Conservation (phyloP, 2,888 invertebrate species). For the Sepiola atlantica region DNA sequence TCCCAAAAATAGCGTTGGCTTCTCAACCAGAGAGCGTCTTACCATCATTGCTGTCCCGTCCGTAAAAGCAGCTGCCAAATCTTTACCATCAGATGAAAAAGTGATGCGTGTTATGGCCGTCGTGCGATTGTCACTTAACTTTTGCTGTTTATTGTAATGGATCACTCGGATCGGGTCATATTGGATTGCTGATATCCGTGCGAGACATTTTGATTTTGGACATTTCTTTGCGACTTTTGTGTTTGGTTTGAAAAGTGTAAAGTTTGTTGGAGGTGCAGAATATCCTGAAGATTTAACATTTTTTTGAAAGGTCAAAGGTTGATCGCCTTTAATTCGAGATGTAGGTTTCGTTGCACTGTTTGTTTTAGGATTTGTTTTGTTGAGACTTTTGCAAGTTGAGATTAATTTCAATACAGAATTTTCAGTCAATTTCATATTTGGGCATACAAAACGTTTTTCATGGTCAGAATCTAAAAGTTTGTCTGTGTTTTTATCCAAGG, state of each 20-base stretch:
- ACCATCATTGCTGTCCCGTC: neutral
- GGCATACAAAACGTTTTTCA: neutral
- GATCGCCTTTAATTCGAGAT: conserved; percentile 42
- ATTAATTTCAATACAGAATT: conserved; percentile 24
- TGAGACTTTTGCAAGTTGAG: neutral
- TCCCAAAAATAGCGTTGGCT: conserved; percentile 55
- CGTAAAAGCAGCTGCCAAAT: neutral
- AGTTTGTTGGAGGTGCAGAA: conserved; percentile 49
- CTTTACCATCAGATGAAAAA: neutral
- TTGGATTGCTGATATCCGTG: neutral
- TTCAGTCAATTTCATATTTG: neutral
- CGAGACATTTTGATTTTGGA: neutral
- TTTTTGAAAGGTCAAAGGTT: conserved; percentile 55
- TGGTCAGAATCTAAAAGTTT: neutral
- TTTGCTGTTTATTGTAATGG: neutral
- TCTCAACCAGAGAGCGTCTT: neutral
- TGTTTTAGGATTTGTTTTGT: neutral
- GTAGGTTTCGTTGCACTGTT: neutral
- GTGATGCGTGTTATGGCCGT: neutral
- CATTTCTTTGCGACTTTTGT: neutral
- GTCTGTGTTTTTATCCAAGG: neutral
- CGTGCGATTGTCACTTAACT: neutral
- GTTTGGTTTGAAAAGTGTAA: conserved; percentile 36
- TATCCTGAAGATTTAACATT: conserved; percentile 63
- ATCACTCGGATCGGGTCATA: neutral